Base-by-base conservation (phyloP, 37 sponge, comb jelly and placozoan species). In the Ephydatia muelleri region DNA sequence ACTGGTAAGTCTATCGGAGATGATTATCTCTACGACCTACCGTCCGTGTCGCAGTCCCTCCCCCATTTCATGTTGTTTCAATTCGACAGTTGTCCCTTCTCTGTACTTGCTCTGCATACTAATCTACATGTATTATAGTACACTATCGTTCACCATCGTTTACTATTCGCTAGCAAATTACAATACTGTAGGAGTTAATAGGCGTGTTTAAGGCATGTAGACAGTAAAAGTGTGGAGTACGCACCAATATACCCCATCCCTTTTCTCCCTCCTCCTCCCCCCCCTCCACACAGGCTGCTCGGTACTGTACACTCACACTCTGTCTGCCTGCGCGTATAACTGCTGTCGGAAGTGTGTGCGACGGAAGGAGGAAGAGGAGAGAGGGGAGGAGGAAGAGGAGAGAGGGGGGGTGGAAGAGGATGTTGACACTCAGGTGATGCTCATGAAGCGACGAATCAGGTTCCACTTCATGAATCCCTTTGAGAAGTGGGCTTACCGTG, bases 391-490 rank as follows among this genome's bases (percentile, higher is more conserved):
- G 82, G 28, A 16, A 68, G 37, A 38, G 35, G 30, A 36, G 8
- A 79, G 31, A 57, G 8, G 39, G 11, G 28, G n/a, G n/a, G n/a
- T 47, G 1, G 85, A 87, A n/a, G n/a, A n/a, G n/a, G n/a, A n/a
- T n/a, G n/a, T 57, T 25, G 85, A 84, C 40, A 40, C 29, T 25
- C 81, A 91, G 11, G 70, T 77, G 67, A 70, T 36, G 64, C 39
- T 32, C 0, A 88, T 97, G 83, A 89, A 91, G 66, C 64, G 73
- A 0, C 71, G 64, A n/a, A 84, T 97, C 27, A 68, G 79, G 67
- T 97, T 90, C 72, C 95, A 97, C 64, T 97, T 97, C 72, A 87
- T 91, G 93, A 97, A 94, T 70, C 97, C 97, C 23, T 97, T 97
- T 70, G 81, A 97, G 66, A 97, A 97, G 82, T 93, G 92, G 92